Base-by-base conservation (phyloP, 2,797 vertebrate genomes). In the Erpetoichthys calabaricus region DNA sequence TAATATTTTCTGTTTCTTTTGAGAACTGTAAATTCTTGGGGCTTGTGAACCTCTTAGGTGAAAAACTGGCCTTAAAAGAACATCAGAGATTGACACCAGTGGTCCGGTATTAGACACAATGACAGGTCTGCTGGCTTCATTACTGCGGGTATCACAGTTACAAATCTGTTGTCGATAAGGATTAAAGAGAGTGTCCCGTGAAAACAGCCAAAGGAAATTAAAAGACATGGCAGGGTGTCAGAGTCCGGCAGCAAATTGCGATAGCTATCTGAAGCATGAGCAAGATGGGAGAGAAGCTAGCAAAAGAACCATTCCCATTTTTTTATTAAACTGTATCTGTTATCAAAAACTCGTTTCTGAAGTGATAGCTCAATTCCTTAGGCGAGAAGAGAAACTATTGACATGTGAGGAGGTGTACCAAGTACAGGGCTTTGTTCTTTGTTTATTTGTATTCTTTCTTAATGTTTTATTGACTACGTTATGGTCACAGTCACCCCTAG, bases 121-220 rank as follows among this genome's bases (percentile, higher is more conserved):
- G 53, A 54, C 53, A 54, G 53, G 10, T 42, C 41, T 54, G 41
- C 53, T 10, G 41, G 44, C 53, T 4, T 54, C 53, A 54, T 54
- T 54, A 54, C 53, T 54, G 6, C 53, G 44, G 53, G 10, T 54
- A 54, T 54, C 53, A 42, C 41, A 54, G 41, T 54, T 41, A 54
- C 53, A 54, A 42, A 54, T 54, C 53, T 54, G n/a, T 8, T 41
- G 53, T 54, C 53, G 10, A 54, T 54, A 54, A 54, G 53, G 53
- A 54, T 54, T 54, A 42, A 7, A 42, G 53, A 4, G 42, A 42
- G 53, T 42, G 41, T 42, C 8, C 50, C 9, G 5, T 3, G 50
- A 25, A 51, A 25, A 51, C 53, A 42, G 53, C 53, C 44, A 42
- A 54, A 54, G 53, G 53, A 54, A 54, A 54, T 54, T 25, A 54